These are phyloP conservation scores for Yponomeuta plumbellus DNA, from an alignment of 2,888 invertebrate genomes.

Conservation along the genomic window DNA sequence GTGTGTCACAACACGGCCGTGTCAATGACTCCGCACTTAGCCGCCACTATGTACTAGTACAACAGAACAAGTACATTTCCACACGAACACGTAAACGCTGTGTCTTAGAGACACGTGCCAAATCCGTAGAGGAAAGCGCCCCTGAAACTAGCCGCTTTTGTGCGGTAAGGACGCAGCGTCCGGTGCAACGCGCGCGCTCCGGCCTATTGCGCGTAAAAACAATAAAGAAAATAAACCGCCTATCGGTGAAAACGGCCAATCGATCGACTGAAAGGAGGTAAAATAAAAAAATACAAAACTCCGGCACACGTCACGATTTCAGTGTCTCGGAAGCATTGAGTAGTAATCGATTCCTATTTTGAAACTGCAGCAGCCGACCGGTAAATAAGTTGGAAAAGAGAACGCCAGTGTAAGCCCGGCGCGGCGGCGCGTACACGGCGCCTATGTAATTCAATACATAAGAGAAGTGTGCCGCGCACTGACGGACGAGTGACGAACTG, in stretches of 20 bases:
- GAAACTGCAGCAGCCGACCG: constrained; percentile 39
- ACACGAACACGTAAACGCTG: constrained; percentile 55
- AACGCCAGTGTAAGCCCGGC: constrained; percentile 49
- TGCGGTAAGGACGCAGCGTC: constrained; percentile 25
- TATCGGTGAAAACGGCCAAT: constrained; percentile 34
- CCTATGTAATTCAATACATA: constrained; percentile 63
- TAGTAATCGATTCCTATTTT: constrained; percentile 44
- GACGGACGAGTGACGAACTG: constrained; percentile 69
- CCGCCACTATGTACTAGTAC: constrained; percentile 34
- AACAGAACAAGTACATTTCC: constrained; percentile 24
- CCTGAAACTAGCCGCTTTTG: constrained; percentile 28
- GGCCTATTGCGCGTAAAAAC: constrained; percentile 42
- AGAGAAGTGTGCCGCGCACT: constrained; percentile 59
- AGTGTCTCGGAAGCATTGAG: constrained; percentile 26
- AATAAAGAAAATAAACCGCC: constrained; percentile 26
- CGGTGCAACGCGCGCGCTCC: constrained; percentile 37
- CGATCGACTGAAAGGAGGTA: constrained; percentile 39
- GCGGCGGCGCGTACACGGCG: constrained; percentile 49
- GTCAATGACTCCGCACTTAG: constrained; percentile 65
- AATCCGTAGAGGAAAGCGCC: constrained; percentile 34
- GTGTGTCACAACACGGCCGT: constrained; percentile 68
- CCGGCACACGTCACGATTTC: constrained; percentile 20
- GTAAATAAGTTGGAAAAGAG: constrained; percentile 44
- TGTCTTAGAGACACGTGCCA: constrained; percentile 54
- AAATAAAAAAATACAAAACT: neutral